These are phyloP conservation scores for Pomacea maculata DNA, from an alignment of 1,140 invertebrate genomes.

Conservation along the genomic window DNA sequence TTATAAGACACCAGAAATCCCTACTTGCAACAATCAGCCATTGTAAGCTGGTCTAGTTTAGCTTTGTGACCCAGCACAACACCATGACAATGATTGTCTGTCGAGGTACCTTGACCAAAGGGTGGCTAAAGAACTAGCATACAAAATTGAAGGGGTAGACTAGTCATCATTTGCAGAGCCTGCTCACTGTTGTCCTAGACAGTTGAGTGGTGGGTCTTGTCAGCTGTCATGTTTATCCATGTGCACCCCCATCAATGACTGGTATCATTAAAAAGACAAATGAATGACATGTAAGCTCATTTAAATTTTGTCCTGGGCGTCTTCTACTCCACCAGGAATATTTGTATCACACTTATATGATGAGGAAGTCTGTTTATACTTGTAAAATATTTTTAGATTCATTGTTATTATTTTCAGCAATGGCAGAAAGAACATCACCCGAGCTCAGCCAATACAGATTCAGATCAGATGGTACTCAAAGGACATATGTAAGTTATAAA, in stretches of 20 bases:
- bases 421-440: background rate
- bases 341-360: background rate
- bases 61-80: too few relatives aligned
- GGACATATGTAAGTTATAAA: background rate
- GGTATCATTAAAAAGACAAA: background rate
- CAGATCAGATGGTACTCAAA: background rate
- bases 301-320: background rate
- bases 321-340: too few relatives aligned
- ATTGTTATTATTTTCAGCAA: background rate
- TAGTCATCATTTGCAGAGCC: too few relatives aligned
- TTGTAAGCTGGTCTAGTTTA: too few relatives aligned
- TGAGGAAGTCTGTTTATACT: background rate
- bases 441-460: background rate
- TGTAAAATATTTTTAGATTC: background rate
- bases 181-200: too few relatives aligned
- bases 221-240: background rate
- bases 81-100: too few relatives aligned
- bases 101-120: too few relatives aligned
- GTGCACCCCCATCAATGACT: background rate
- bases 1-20: too few relatives aligned
- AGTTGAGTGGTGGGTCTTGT: background rate
- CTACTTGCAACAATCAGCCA: too few relatives aligned
- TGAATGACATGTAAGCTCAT: background rate
- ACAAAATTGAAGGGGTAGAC: background rate
- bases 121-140: too few relatives aligned